Conservation (phyloP, 92 coral and sea anemone genomes). For the Porites rus region DNA sequence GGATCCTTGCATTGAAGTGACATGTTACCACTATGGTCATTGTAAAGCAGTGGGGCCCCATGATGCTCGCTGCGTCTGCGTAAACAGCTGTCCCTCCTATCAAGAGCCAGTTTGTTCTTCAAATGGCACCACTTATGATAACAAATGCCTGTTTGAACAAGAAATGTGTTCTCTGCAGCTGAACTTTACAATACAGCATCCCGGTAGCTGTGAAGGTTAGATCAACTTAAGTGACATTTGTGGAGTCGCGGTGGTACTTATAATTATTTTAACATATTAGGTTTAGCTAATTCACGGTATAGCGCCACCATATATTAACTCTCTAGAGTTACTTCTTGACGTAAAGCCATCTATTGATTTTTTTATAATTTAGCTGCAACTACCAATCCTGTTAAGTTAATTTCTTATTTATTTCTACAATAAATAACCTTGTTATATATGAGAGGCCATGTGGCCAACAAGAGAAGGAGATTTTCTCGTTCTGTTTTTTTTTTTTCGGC, state of each 20-base stretch:
- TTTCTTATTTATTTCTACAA: no score
- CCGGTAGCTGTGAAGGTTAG: not conserved
- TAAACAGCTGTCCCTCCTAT: conserved; percentile 53
- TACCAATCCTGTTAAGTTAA: no score
- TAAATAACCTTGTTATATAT: no score
- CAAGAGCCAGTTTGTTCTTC: conserved; percentile 56
- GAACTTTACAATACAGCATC: not conserved
- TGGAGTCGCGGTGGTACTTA: not conserved
- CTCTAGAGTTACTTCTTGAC: no score
- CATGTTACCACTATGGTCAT: conserved; percentile 57
- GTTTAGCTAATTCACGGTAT: no score
- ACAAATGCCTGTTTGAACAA: not conserved
- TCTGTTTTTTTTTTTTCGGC: not conserved
- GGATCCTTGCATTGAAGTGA: conserved; percentile 46
- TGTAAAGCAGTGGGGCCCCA: conserved; percentile 60
- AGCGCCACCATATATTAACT: no score
- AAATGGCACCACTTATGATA: conserved; percentile 18
- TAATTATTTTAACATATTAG: no score
- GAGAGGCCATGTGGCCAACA: no score
- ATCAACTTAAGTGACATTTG: not conserved
- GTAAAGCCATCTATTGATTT: no score
- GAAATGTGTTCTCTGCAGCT: not conserved
- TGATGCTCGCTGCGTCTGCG: conserved; percentile 73
- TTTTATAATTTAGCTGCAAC: no score
- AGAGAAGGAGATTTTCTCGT: no score